Base-by-base conservation (phyloP, 2,888 invertebrate species). In the Andrena chrysosceles region DNA sequence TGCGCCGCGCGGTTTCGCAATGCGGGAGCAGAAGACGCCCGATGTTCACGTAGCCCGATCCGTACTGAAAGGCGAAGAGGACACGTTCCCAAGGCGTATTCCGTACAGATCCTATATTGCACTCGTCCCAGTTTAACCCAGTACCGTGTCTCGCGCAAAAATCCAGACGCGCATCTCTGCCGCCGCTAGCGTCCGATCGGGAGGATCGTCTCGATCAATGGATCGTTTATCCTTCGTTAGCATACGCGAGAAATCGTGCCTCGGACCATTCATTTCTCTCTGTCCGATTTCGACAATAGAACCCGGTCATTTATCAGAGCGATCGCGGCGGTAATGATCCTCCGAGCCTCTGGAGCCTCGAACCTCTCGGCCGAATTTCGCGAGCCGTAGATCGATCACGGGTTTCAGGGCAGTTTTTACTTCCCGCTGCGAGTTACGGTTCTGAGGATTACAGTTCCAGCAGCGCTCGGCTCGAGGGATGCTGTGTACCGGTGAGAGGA, bases 41-140 rank as follows among this genome's bases (percentile, higher is more conserved):
- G 85, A 77, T 83, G 87, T 82, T 87, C 85, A 42, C 81, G 75
- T 74, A 83, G 64, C 77, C 77, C 68, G 85, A 84, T 84, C 80
- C 23, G 79, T 72, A 81, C 83, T 83, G 87, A 89, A 89, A 86
- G 87, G 87, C 85, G 85, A 89, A 89, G 90, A 91, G 91, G 90
- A 91, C 90, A 87, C 90, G 89, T 90, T 91, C 89, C 86, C 90
- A 90, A 89, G 90, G 86, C 85, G 88, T 87, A 83, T 84, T 85
- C 85, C 80, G 81, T 84, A 73, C 66, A 81, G 87, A 86, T 87
- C 87, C 81, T 83, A 85, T 88, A 89, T 90, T 89, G 85, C 88
- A 90, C 88, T 90, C 91, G 89, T 91, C 92, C 91, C 89, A 79
- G 90, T 89, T 91, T 89, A 89, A 93, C 89, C 92, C 92, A 91